phyloP scores from a whole-genome alignment of 2,113 vertebrate genomes.

The Centrocercus urophasianus region DNA sequence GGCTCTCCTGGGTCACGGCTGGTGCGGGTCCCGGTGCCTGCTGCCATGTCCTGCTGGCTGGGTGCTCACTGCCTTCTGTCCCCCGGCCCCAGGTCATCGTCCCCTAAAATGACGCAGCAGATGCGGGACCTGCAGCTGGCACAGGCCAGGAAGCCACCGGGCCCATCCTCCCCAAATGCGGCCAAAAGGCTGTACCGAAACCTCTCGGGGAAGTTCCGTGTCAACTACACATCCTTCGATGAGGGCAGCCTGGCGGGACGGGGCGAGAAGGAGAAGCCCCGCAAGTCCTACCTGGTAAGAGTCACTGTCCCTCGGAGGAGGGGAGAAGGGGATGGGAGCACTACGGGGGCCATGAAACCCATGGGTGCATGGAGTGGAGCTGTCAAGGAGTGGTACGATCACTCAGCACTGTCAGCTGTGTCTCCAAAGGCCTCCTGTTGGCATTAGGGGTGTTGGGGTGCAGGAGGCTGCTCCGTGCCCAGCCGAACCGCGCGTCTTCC shows the following conservation, averaged over 20 bases:
- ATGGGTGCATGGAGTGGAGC: background rate
- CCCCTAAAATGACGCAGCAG: constrained; percentile 89
- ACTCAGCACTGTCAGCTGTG: background rate
- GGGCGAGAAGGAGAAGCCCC: constrained; percentile 86
- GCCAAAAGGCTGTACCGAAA: constrained; percentile 93
- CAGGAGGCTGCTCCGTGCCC: fast-evolving
- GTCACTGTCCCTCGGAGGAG: background rate
- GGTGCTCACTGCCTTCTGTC: background rate
- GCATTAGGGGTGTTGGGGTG: background rate
- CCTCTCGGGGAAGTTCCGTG: constrained; percentile 92
- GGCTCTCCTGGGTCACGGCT: background rate
- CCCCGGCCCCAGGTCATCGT: constrained; percentile 80
- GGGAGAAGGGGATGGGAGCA: background rate
- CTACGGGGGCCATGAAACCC: fast-evolving
- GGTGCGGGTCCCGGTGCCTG: too few relatives aligned
- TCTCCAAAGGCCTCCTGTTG: background rate
- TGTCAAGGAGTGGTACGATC: background rate
- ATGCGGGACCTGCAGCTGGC: constrained; percentile 84
- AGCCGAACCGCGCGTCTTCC: fast-evolving
- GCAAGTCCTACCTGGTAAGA: constrained; percentile 88
- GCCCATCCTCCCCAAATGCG: constrained; percentile 87
- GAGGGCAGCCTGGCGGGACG: constrained; percentile 81
- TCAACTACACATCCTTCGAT: constrained; percentile 84
- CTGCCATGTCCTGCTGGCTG: background rate
- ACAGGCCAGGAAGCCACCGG: constrained; percentile 81